These are phyloP conservation scores for Vipera ursinii DNA, from an alignment of 2,797 vertebrate species.

Conservation along the genomic window DNA sequence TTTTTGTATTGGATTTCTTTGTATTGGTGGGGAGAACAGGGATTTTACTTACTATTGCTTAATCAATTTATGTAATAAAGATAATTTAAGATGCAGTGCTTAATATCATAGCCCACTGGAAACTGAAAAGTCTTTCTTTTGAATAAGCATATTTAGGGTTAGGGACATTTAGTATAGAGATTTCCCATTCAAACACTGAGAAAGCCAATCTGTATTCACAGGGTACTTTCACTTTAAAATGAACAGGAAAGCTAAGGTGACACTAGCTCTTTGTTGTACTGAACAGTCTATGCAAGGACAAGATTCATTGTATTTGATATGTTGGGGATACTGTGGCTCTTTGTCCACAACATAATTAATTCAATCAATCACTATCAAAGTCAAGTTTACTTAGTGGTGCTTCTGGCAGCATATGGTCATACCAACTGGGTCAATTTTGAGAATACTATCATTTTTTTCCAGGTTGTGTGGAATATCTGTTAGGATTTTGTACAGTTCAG, in stretches of 20 bases:
- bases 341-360: background rate
- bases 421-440: background rate
- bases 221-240: background rate
- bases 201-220: background rate
- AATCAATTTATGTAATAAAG: background rate
- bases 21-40: background rate
- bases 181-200: background rate
- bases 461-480: background rate
- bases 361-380: background rate
- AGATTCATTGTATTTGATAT: background rate
- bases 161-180: background rate
- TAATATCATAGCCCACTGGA: background rate
- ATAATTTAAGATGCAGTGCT: background rate
- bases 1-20: constrained; percentile 14
- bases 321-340: background rate
- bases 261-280: background rate
- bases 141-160: background rate
- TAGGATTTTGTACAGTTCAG: background rate
- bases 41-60: background rate
- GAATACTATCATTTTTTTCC: background rate
- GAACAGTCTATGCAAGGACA: background rate
- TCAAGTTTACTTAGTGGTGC: background rate
- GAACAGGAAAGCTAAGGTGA: background rate
- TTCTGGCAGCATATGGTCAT: background rate
- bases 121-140: background rate